Base-by-base conservation (phyloP, 2,113 vertebrate genomes). In the Rhodinocichla rosea region DNA sequence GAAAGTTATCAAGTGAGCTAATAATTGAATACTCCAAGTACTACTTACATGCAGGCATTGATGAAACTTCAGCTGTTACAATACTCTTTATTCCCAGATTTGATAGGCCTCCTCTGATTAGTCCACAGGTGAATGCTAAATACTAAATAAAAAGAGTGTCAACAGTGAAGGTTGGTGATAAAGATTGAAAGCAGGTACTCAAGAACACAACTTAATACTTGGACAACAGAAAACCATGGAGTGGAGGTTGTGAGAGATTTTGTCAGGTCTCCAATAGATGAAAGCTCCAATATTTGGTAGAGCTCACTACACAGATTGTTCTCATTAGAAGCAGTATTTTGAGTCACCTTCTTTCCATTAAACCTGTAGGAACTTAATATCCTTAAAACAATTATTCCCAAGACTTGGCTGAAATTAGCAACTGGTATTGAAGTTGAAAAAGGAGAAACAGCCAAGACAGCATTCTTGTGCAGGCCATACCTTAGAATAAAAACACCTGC, bases 1-100 rank as follows among this genome's bases (percentile, higher is more conserved):
- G 17, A 53, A 40, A 76, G 57, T 67, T 89, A 87, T 5, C 37
- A 57, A 35, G 33, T 27, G 4, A 89, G 30, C 15, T 63, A 82
- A n/a, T 44, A 80, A 65, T 5, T 74, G 44, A 80, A 19, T 35
- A 63, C 22, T 63, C 32, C 1, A 27, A 74, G 20, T 57, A 40
- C 23, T 89, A 97, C 99, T 98, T 98, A 99, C 99, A 99, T 59
- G 99, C 99, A 95, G 99, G 99, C 99, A 99, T 99, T 95, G 98
- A 95, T 75, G 99, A 99, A 92, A 99, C 99, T 97, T 99, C 99
- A n/a, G 99, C 99, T 17, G 99, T 99, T 92, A 99, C 99, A 77
- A 99, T 99, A 95, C 99, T 99, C 97, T 99, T 99, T 97, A 99
- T 99, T 89, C 99, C 99, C 93, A 99, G 97, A 85, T 98, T 99